Percentiles rank a stretch among this genome's conserved stretches.
Evolutionary conservation across 2,888 invertebrate species (phyloP).

Genomic region (Brachycybe producta): DNA sequence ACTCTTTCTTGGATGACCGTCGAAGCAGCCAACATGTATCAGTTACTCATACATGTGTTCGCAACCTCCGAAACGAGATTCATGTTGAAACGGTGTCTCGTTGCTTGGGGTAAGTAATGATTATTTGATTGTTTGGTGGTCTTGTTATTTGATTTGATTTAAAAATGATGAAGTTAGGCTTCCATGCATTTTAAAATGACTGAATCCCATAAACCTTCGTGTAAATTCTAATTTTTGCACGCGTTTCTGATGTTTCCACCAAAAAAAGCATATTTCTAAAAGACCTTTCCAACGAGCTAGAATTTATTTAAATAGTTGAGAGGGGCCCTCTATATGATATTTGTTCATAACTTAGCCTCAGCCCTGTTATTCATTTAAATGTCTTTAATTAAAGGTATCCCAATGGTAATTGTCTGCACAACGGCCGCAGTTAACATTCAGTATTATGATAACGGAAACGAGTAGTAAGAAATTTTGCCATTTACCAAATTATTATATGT

Average conservation of each 20-base stretch:
- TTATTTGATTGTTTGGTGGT: not conserved
- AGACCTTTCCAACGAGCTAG: too few species aligned
- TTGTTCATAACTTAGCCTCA: too few species aligned
- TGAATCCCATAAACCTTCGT: too few species aligned
- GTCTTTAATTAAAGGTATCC: conserved; percentile 31
- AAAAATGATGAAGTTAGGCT: too few species aligned
- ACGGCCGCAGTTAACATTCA: conserved; percentile 31
- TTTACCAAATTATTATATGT: not conserved
- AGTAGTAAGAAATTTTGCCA: conserved; percentile 31
- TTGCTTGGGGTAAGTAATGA: conserved; percentile 38
- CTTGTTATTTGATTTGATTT: not conserved
- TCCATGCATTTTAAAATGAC: too few species aligned
- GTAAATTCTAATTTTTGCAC: too few species aligned
- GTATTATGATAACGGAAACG: conserved; percentile 31
- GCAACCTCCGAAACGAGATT: conserved; percentile 38
- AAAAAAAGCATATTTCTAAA: too few species aligned
- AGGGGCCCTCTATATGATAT: too few species aligned
- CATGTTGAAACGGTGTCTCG: conserved; percentile 36
- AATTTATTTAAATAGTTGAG: too few species aligned
- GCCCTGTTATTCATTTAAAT: too few species aligned
- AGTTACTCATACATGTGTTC: conserved; percentile 40
- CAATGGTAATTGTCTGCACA: conserved; percentile 33
- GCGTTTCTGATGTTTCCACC: too few species aligned
- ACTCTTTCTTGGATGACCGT: conserved; percentile 40
- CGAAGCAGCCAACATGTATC: conserved; percentile 41